Evolutionary conservation across 2,113 vertebrate genomes (phyloP).

Genomic region (Rhinopithecus roxellana): DNA sequence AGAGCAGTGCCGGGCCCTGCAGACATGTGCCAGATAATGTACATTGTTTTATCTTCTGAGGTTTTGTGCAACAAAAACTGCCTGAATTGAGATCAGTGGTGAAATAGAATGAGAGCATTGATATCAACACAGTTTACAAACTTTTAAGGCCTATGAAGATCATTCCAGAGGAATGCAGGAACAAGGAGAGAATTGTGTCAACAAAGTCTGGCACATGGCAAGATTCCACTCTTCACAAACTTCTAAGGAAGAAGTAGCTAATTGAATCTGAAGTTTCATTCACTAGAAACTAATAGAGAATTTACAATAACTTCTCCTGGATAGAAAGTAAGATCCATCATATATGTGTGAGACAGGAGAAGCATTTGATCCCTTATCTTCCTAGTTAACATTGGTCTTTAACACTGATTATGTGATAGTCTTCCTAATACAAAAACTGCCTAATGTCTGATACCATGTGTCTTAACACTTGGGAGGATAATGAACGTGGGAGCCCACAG

Average conservation of each 20-base stretch:
- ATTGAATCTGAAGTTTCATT: slow-evolving; percentile 63
- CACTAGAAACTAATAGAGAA: slow-evolving; percentile 67
- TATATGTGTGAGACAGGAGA: slow-evolving; percentile 36
- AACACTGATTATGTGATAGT: slow-evolving; percentile 67
- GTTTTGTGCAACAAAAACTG: background rate
- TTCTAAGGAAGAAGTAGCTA: slow-evolving; percentile 7
- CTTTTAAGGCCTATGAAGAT: background rate
- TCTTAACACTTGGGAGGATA: background rate
- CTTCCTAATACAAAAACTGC: slow-evolving; percentile 60
- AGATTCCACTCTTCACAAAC: slow-evolving; percentile 24
- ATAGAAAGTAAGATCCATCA: slow-evolving; percentile 77
- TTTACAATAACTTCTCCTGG: slow-evolving; percentile 66
- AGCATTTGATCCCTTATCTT: slow-evolving; percentile 76
- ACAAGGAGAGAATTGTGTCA: background rate
- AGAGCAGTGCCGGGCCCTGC: background rate
- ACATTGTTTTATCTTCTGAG: slow-evolving; percentile 14
- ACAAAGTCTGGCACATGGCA: background rate
- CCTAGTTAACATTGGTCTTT: slow-evolving; percentile 71
- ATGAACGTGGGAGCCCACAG: background rate
- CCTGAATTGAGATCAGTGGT: background rate
- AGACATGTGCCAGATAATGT: background rate
- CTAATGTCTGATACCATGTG: background rate
- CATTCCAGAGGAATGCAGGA: background rate
- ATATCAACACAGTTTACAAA: background rate
- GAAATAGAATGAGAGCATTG: background rate